Percentiles rank a stretch among this genome's conserved stretches.
phyloP scores from a whole-genome alignment of 2,797 vertebrate species.

The Gymnothorax javanicus region DNA sequence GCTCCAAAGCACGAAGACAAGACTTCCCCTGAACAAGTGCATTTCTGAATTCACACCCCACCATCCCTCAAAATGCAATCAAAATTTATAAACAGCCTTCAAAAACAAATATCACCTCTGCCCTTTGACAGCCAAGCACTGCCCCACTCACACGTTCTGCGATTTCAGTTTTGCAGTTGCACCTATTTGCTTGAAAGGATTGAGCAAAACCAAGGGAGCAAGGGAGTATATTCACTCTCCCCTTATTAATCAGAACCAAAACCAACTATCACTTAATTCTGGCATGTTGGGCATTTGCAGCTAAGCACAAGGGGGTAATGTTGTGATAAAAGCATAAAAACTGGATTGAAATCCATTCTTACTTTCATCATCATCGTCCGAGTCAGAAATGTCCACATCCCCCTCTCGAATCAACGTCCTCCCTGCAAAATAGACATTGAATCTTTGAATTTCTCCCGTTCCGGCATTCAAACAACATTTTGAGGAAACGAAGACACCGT shows the following conservation, averaged over 20 bases:
- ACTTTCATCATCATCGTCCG: slow-evolving; percentile 94
- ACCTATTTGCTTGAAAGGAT: too few species aligned
- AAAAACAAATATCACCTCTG: neutral
- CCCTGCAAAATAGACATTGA: slow-evolving; percentile 65
- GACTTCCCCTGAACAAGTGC: too few species aligned
- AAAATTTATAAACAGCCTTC: neutral
- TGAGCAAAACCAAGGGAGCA: neutral
- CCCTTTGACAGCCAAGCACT: neutral
- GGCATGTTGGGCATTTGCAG: neutral
- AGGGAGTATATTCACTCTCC: neutral
- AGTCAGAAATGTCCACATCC: slow-evolving; percentile 88
- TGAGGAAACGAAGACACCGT: neutral
- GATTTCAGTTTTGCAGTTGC: too few species aligned
- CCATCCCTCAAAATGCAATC: neutral
- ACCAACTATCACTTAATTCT: neutral
- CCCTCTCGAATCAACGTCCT: slow-evolving; percentile 83
- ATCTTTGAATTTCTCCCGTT: neutral
- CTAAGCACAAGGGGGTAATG: neutral
- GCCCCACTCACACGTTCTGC: neutral
- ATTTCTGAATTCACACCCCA: too few species aligned
- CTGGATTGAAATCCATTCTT: slow-evolving; percentile 51
- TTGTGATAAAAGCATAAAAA: neutral
- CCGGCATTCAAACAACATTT: neutral
- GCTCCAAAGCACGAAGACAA: too few species aligned
- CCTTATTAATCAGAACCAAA: neutral